Conservation (phyloP, 2,113 vertebrate species). For the Notiomystis cincta region DNA sequence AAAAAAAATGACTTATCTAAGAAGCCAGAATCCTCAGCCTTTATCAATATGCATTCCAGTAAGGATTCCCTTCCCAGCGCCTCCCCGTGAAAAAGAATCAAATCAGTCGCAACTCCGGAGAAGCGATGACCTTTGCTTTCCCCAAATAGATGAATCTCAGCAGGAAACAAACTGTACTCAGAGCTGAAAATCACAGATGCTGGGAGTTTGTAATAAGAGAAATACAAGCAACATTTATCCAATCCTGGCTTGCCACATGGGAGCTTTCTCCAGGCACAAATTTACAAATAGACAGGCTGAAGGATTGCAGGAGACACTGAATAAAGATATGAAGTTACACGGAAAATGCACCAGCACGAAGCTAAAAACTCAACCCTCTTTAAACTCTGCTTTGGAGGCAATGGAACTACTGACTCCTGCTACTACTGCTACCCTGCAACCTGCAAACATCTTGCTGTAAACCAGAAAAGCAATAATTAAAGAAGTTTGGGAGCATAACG, state of each 20-base stretch:
- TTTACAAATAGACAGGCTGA: constrained; percentile 58
- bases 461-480: constrained; percentile 22
- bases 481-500: constrained; percentile 29
- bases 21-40: constrained; percentile 61
- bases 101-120: not conserved
- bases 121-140: constrained; percentile 34
- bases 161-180: constrained; percentile 57
- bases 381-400: not conserved
- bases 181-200: constrained; percentile 58
- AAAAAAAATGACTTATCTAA: constrained; percentile 55
- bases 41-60: constrained; percentile 63
- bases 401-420: not conserved
- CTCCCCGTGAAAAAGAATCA: constrained; percentile 29
- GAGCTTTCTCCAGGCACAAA: constrained; percentile 9
- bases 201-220: constrained; percentile 51
- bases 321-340: constrained; percentile 21
- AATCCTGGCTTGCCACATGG: constrained; percentile 55
- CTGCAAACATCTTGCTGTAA: not conserved
- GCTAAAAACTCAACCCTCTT: not conserved
- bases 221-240: constrained; percentile 60
- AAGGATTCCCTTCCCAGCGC: constrained; percentile 46
- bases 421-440: not conserved
- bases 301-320: constrained; percentile 48
- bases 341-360: not conserved
- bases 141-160: constrained; percentile 34